Conservation (phyloP, 1,140 invertebrate genomes). For the Drosophila sturtevanti region DNA sequence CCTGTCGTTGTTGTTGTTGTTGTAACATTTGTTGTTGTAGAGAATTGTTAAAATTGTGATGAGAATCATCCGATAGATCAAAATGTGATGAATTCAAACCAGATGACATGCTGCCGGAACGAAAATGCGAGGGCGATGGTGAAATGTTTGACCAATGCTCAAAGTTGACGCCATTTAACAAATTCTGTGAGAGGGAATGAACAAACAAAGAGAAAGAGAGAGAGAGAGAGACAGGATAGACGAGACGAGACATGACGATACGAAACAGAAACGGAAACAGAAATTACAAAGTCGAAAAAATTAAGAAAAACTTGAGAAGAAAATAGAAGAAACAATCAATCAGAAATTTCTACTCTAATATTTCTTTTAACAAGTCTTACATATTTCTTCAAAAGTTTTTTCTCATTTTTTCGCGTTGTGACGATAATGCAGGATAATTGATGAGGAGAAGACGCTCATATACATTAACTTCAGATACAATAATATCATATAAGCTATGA, state of each 20-base stretch:
- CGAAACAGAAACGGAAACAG: constrained; percentile 28
- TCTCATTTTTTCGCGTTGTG: not conserved
- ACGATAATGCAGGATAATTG: constrained; percentile 30
- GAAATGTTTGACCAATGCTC: constrained; percentile 83
- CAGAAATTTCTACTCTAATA: not conserved
- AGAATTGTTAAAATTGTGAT: constrained; percentile 79
- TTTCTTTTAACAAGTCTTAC: too few relatives aligned
- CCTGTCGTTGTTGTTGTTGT: constrained; percentile 62
- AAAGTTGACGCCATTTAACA: constrained; percentile 66
- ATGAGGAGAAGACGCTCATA: constrained; percentile 21
- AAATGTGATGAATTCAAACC: constrained; percentile 82
- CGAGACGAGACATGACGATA: constrained; percentile 56
- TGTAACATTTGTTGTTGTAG: constrained; percentile 65
- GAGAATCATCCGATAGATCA: constrained; percentile 76
- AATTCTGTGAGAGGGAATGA: constrained; percentile 58
- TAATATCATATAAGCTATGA: not conserved
- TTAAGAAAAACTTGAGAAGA: constrained; percentile 8
- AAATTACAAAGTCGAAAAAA: constrained; percentile 16
- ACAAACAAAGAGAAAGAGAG: constrained; percentile 50
- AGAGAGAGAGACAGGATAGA: constrained; percentile 53
- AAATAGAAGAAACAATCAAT: not conserved
- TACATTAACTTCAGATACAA: not conserved
- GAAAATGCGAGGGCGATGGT: constrained; percentile 82
- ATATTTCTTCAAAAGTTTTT: not conserved
- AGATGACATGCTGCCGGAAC: constrained; percentile 84